phyloP scores from a whole-genome alignment of 1,140 invertebrate species.

The Macrobrachium nipponense region DNA sequence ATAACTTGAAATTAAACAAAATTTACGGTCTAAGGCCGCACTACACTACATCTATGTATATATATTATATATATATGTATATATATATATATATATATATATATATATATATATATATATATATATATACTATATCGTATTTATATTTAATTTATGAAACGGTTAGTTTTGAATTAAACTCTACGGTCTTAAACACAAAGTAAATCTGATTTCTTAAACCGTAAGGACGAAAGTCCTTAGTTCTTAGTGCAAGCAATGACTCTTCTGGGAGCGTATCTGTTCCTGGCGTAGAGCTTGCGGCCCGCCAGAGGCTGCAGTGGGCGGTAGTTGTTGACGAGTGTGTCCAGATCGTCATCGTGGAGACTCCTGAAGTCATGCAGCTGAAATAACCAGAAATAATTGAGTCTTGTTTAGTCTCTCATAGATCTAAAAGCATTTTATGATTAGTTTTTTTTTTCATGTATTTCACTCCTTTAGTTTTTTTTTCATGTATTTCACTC shows the following conservation, averaged over 20 bases:
- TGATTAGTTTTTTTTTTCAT: too few species aligned
- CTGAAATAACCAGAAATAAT: background rate
- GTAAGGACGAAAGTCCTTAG: background rate
- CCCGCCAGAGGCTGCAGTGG: background rate
- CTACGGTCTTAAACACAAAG: too few species aligned
- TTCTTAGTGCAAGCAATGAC: slow-evolving; percentile 26
- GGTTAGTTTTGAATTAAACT: background rate
- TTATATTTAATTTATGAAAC: background rate
- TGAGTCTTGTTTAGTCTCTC: background rate
- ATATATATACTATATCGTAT: slow-evolving; percentile 15
- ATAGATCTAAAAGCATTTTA: too few species aligned
- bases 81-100: too few species aligned
- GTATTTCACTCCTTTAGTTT: too few species aligned
- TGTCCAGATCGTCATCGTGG: slow-evolving; percentile 2
- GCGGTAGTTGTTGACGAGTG: slow-evolving; percentile 26
- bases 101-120: slow-evolving; percentile 15
- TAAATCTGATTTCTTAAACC: too few species aligned
- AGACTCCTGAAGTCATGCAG: background rate
- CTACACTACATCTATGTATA: background rate
- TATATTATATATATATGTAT: too few species aligned
- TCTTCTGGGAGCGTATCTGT: slow-evolving; percentile 1
- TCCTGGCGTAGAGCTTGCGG: background rate
- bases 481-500: too few species aligned
- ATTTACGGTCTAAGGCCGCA: too few species aligned
- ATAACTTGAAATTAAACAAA: too few species aligned